Percentiles rank a stretch among this genome's conserved stretches.
Evolutionary conservation across 2,797 vertebrate genomes (phyloP).

Genomic region (Chaetodon trifasciatus): DNA sequence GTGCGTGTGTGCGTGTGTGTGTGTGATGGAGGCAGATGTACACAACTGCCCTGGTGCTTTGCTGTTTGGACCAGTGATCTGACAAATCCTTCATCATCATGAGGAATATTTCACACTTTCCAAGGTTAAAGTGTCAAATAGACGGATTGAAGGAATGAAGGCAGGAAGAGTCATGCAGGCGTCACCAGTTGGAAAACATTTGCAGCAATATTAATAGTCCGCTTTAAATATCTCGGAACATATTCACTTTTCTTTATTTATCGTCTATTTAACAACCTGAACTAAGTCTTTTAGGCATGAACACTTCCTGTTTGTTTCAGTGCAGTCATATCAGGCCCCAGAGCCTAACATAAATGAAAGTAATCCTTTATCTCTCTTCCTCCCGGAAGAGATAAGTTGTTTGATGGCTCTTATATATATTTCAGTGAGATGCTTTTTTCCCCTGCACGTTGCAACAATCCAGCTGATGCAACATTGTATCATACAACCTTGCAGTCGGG

Average conservation of each 20-base stretch:
- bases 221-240: neutral
- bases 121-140: slow-evolving; percentile 3
- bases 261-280: slow-evolving; percentile 6
- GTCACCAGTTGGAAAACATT: neutral
- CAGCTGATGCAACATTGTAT: slow-evolving; percentile 1
- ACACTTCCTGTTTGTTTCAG: slow-evolving; percentile 28
- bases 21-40: neutral
- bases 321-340: neutral
- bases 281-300: neutral
- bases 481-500: neutral
- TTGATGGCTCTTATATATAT: slow-evolving; percentile 7
- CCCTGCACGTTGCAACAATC: neutral
- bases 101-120: neutral
- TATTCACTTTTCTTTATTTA: neutral
- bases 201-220: neutral
- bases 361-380: slow-evolving; percentile 27
- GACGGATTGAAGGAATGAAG: neutral
- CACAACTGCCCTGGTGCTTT: neutral
- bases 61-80: neutral
- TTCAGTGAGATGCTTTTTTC: slow-evolving; percentile 1
- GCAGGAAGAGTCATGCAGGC: neutral
- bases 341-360: slow-evolving; percentile 35
- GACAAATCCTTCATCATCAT: neutral
- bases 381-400: slow-evolving; percentile 25
- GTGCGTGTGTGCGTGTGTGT: neutral